A percentile compares a stretch with the other conserved stretches of the same genome.
These are phyloP conservation scores for Psittacus erithacus DNA, from an alignment of 2,113 vertebrate species.

Conservation along the genomic window DNA sequence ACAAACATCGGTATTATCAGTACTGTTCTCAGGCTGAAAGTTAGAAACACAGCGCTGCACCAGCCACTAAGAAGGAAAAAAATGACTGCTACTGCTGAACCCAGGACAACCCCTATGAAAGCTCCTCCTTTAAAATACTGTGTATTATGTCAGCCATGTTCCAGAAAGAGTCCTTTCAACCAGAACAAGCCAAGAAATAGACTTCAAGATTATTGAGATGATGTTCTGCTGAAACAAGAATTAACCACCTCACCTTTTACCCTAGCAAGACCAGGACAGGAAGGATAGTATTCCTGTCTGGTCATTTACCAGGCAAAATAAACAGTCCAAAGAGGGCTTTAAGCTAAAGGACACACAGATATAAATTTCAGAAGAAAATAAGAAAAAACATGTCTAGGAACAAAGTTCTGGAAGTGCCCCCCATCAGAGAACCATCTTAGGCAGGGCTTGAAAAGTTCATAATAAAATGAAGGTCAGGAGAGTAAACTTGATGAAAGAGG, in stretches of 20 bases:
- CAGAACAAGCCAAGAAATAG: background rate
- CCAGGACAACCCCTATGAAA: background rate
- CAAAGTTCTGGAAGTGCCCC: background rate
- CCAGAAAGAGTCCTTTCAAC: background rate
- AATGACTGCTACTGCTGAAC: no score
- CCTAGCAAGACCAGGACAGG: background rate
- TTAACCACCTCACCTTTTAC: background rate
- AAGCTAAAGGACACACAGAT: background rate
- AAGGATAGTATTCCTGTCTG: background rate
- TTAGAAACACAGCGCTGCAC: no score
- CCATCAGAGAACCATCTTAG: background rate
- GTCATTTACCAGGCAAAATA: background rate
- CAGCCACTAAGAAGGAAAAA: no score
- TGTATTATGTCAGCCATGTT: background rate
- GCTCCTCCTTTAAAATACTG: background rate
- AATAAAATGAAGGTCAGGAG: background rate
- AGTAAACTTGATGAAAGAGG: background rate
- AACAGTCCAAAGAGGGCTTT: background rate
- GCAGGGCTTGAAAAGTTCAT: background rate
- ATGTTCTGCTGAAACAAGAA: background rate
- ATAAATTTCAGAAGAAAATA: background rate
- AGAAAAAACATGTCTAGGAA: background rate
- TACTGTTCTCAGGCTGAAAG: no score
- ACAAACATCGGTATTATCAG: no score
- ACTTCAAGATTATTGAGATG: background rate